Conservation (phyloP, 2,113 vertebrate genomes). For the Caretta caretta region DNA sequence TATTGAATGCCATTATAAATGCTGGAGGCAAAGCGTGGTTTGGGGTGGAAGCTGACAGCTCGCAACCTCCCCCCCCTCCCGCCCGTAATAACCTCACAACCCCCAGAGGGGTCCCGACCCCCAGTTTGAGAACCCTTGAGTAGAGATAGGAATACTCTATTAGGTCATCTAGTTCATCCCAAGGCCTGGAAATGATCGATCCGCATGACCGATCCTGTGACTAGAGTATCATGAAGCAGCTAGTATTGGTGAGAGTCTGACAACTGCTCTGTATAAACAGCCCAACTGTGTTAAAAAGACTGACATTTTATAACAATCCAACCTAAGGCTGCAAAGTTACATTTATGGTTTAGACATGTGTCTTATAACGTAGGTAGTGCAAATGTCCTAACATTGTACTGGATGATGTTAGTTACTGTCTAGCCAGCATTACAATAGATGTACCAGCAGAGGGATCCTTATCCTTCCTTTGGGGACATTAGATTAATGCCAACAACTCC, state of each 20-base stretch:
- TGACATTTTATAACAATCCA: neutral
- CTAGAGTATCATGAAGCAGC: neutral
- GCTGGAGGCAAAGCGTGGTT: no score
- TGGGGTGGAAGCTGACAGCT: no score
- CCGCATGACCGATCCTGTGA: neutral
- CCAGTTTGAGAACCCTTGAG: neutral
- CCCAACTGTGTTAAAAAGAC: neutral
- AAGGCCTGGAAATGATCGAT: neutral
- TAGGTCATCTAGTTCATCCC: neutral
- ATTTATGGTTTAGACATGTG: neutral
- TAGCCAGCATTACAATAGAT: neutral
- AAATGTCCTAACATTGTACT: neutral
- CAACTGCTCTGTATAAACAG: neutral
- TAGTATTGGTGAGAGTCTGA: neutral
- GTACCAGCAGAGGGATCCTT: neutral
- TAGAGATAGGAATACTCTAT: slow-evolving; percentile 2
- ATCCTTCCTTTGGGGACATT: neutral
- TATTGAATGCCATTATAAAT: no score
- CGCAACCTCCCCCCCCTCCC: no score
- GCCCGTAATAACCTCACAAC: no score
- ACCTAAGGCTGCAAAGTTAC: neutral
- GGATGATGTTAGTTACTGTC: neutral
- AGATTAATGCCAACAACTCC: neutral
- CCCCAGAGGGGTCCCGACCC: no score
- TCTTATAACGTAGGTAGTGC: neutral